These are phyloP conservation scores for Pachypeltis micranthus DNA, from an alignment of 1,140 invertebrate species.

Conservation along the genomic window DNA sequence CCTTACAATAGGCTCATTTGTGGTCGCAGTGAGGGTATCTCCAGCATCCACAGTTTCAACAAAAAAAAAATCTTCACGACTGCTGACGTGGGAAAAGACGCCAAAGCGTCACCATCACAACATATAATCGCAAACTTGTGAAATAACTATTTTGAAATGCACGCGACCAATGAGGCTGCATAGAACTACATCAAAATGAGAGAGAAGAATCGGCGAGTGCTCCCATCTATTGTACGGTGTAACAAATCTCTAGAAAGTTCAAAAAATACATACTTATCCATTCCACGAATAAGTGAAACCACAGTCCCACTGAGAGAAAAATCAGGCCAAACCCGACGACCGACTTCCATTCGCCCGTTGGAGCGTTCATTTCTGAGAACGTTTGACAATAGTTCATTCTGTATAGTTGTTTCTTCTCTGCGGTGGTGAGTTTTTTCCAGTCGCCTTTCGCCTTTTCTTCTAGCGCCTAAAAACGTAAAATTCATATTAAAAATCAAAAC, in stretches of 20 bases:
- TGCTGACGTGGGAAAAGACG: too few species aligned
- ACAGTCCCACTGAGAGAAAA: conserved; percentile 46
- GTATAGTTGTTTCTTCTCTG: conserved; percentile 56
- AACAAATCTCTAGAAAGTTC: not conserved
- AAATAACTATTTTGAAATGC: not conserved
- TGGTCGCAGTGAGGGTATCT: too few species aligned
- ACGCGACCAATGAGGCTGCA: not conserved
- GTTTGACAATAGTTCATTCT: conserved; percentile 53
- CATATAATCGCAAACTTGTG: too few species aligned
- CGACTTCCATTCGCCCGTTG: conserved; percentile 83
- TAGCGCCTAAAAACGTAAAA: conserved; percentile 38
- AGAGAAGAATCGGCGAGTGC: not conserved
- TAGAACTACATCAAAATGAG: not conserved
- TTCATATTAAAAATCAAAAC: too few species aligned
- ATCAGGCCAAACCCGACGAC: conserved; percentile 48
- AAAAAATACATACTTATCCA: conserved; percentile 7
- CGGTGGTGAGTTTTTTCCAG: conserved; percentile 48
- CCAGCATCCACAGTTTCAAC: too few species aligned
- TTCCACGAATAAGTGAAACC: conserved; percentile 14
- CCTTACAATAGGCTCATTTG: too few species aligned
- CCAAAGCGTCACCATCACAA: too few species aligned
- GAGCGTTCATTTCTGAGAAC: conserved; percentile 52
- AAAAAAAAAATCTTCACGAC: too few species aligned
- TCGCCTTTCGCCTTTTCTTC: conserved; percentile 54
- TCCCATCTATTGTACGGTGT: not conserved